These are phyloP conservation scores for Acrocera orbiculus DNA, from an alignment of 2,888 invertebrate genomes.

Conservation along the genomic window DNA sequence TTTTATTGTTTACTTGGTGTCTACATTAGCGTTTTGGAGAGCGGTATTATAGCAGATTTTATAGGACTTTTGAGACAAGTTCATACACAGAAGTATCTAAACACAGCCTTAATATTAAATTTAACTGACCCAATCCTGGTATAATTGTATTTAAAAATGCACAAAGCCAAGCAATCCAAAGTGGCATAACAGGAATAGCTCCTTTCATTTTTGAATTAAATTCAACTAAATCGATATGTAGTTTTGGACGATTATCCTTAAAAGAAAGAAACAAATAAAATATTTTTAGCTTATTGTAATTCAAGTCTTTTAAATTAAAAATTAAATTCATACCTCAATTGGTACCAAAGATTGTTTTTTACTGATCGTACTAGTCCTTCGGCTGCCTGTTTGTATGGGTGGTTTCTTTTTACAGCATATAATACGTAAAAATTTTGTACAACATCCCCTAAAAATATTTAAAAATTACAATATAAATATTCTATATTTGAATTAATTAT, in stretches of 20 bases:
- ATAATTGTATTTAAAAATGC: constrained; percentile 61
- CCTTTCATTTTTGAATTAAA: constrained; percentile 76
- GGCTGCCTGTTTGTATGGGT: constrained; percentile 30
- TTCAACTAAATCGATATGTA: constrained; percentile 61
- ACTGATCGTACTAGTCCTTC: constrained; percentile 45
- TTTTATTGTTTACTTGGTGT: too few relatives aligned
- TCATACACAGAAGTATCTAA: too few relatives aligned
- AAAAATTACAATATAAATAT: neutral
- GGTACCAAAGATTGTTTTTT: constrained; percentile 49
- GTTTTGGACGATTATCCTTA: constrained; percentile 56
- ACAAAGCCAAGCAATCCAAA: constrained; percentile 73
- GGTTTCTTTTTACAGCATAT: constrained; percentile 34
- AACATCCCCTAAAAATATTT: too few relatives aligned
- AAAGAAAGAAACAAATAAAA: constrained; percentile 12
- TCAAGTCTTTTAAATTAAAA: too few relatives aligned
- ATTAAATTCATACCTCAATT: too few relatives aligned
- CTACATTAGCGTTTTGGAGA: too few relatives aligned
- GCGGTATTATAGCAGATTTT: too few relatives aligned
- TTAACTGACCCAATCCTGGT: constrained; percentile 58
- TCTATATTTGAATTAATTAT: neutral
- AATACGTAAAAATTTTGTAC: too few relatives aligned
- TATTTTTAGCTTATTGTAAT: too few relatives aligned
- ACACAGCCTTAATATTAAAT: too few relatives aligned
- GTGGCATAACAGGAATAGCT: constrained; percentile 80
- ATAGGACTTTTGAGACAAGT: too few relatives aligned